These are phyloP conservation scores for Scyliorhinus canicula DNA, from an alignment of 2,797 vertebrate species.

Conservation along the genomic window DNA sequence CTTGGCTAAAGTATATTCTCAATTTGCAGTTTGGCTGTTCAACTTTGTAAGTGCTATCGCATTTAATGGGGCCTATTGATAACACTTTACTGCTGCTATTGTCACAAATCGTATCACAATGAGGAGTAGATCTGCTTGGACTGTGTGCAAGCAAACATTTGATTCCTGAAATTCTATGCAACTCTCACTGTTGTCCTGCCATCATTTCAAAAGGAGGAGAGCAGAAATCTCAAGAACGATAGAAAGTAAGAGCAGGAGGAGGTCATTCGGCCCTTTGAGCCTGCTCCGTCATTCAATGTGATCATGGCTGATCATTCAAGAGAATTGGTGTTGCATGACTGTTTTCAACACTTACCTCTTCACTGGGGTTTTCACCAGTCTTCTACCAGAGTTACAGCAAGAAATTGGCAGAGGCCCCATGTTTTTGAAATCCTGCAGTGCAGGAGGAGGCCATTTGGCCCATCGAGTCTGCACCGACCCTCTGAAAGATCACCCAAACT, in stretches of 20 bases:
- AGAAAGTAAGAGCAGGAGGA: no score
- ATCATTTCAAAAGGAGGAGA: neutral
- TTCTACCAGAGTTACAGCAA: no score
- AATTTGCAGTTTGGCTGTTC: neutral
- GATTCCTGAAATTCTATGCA: neutral
- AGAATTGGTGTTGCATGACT: neutral
- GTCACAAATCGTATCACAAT: neutral
- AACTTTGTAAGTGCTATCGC: neutral
- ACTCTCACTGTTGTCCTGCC: neutral
- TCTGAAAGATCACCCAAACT: no score
- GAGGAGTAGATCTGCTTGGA: neutral
- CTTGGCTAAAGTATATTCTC: neutral
- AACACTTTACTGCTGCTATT: neutral
- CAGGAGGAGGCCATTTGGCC: no score
- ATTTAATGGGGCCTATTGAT: neutral
- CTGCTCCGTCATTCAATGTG: no score
- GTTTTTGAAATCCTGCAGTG: no score
- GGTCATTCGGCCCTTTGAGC: no score
- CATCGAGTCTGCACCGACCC: no score
- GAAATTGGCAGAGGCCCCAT: no score
- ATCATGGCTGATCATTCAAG: no score
- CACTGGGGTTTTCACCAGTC: neutral
- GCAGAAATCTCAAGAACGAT: neutral
- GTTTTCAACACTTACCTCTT: neutral
- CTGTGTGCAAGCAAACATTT: neutral